These are phyloP conservation scores for Acanthisitta chloris DNA, from an alignment of 2,113 vertebrate genomes.

Conservation along the genomic window DNA sequence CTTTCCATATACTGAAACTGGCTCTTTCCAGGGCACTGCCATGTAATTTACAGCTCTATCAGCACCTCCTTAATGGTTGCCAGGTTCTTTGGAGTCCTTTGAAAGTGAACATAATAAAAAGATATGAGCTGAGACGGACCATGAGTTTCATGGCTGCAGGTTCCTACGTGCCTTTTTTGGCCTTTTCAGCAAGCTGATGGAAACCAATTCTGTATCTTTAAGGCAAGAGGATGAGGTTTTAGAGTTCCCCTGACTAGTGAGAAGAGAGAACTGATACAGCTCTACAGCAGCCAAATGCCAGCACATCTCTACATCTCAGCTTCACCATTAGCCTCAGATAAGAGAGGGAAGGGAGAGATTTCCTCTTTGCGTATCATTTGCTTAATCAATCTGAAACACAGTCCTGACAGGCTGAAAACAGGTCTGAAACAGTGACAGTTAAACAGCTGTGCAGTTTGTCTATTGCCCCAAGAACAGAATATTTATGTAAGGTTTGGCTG, in stretches of 20 bases:
- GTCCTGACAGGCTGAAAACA: background rate
- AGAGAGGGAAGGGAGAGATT: background rate
- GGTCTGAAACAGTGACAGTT: background rate
- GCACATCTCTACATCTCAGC: background rate
- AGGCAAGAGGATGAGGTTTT: background rate
- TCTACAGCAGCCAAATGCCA: background rate
- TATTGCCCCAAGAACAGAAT: background rate
- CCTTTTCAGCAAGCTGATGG: constrained; percentile 10
- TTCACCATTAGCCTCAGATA: background rate
- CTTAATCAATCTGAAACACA: background rate
- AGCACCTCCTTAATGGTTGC: constrained; percentile 5
- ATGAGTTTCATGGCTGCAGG: background rate
- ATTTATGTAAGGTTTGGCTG: background rate
- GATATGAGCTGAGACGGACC: constrained; percentile 30
- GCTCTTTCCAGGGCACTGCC: background rate
- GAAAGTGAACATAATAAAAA: constrained; percentile 53
- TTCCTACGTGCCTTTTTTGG: background rate
- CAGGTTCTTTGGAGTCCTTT: constrained; percentile 45
- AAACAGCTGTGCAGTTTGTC: background rate
- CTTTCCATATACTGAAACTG: background rate
- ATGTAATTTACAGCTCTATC: constrained; percentile 40
- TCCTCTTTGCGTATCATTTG: background rate
- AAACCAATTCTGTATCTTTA: constrained; percentile 6
- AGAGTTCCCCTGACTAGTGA: background rate
- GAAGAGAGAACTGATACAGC: background rate